These are phyloP conservation scores for Papilio xuthus DNA, from an alignment of 1,140 invertebrate species.

Conservation along the genomic window DNA sequence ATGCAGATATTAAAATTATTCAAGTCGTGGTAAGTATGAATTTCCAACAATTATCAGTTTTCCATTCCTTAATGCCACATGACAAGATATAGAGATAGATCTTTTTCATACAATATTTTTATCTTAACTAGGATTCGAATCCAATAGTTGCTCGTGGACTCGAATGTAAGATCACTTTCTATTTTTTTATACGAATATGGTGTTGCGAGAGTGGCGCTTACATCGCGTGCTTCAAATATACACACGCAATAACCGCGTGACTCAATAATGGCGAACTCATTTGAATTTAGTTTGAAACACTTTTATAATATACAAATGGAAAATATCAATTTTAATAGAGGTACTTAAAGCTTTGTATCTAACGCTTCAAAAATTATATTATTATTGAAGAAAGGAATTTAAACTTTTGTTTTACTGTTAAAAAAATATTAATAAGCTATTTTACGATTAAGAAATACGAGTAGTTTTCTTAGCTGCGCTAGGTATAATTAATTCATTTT, in stretches of 20 bases:
- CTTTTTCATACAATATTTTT: neutral
- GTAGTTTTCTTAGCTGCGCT: too few relatives aligned
- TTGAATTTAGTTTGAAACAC: neutral
- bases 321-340: too few relatives aligned
- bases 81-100: too few relatives aligned
- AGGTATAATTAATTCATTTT: neutral
- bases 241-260: neutral
- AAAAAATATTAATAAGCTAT: neutral
- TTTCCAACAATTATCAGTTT: neutral
- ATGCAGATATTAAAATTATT: slow-evolving; percentile 22
- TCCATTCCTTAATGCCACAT: neutral
- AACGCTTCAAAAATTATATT: too few relatives aligned
- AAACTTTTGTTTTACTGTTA: too few relatives aligned
- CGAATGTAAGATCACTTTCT: slow-evolving; percentile 4
- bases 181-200: neutral
- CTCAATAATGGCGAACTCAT: neutral
- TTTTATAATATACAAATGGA: too few relatives aligned
- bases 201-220: neutral
- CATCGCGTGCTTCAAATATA: neutral
- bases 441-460: neutral
- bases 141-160: neutral
- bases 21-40: slow-evolving; percentile 18
- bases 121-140: neutral
- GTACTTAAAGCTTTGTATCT: too few relatives aligned
- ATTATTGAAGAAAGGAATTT: too few relatives aligned